Percentiles rank a stretch among this genome's conserved stretches.
These are phyloP conservation scores for Bambusicola thoracicus DNA, from an alignment of 2,113 vertebrate species.

Conservation along the genomic window DNA sequence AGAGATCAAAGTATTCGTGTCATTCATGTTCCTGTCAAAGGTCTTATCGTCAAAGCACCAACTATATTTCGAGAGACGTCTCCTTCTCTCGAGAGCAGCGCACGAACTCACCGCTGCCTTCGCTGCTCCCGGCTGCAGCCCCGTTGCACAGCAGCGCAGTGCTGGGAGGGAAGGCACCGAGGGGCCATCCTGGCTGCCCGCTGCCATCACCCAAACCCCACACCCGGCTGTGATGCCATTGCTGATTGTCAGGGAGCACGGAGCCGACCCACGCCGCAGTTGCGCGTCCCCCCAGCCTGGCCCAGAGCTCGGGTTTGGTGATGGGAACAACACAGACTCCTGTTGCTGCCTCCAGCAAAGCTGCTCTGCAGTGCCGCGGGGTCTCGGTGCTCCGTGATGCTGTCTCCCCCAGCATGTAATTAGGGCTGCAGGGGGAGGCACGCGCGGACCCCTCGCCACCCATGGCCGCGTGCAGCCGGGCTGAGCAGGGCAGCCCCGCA, in stretches of 20 bases:
- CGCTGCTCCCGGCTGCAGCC: fast-evolving
- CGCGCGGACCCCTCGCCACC: neutral
- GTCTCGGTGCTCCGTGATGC: neutral
- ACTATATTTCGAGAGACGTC: constrained; percentile 23
- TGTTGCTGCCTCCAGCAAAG: neutral
- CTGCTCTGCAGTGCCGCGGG: fast-evolving
- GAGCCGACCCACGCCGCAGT: fast-evolving
- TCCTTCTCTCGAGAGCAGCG: constrained; percentile 37
- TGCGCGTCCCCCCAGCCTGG: neutral
- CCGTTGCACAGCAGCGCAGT: neutral
- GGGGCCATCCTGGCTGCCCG: neutral
- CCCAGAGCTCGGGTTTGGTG: neutral
- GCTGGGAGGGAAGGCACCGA: neutral
- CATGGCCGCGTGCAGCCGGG: neutral
- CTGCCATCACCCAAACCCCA: neutral
- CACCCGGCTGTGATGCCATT: neutral
- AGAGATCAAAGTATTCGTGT: constrained; percentile 62
- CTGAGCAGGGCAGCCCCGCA: neutral
- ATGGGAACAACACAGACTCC: no score
- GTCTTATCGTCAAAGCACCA: constrained; percentile 57
- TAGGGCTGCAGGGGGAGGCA: neutral
- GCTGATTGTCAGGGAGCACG: fast-evolving
- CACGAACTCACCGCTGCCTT: constrained; percentile 2
- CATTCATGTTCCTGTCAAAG: constrained; percentile 62
- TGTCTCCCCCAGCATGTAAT: fast-evolving